Base-by-base conservation (phyloP, 2,888 invertebrate species). In the Sarcophaga carnaria region DNA sequence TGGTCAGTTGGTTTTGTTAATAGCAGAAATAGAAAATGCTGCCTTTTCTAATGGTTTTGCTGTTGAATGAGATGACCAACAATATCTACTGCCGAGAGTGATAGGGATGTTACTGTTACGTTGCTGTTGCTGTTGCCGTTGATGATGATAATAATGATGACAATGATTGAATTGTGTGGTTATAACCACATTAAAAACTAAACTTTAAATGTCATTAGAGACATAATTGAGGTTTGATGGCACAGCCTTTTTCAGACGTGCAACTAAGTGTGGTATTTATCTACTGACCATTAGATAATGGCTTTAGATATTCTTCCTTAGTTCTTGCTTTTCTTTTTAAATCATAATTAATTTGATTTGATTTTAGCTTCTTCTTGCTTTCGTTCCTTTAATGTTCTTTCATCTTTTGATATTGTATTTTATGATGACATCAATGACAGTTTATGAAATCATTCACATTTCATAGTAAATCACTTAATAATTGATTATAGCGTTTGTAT, bases 221-320 rank as follows among this genome's bases (percentile, higher is more conserved):
- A 74, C 60, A 77, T 62, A 78, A 69, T 78, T 67, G 75, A 37
- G 62, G 22, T 54, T 54, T 67, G 27, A 64, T 64, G 70, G 12
- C 1, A 62, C 49, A 45, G 37, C 8, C 37, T 37, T 37, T 37
- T 37, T 54, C 5, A 17, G 54, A 54, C 17, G 54, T 14, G 54
- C 54, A 14, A 17, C 17, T 54, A 54, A 54, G 47, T 72, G 63
- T 76, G 75, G 66, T 83, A 76, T 84, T 81, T 83, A 80, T 76
- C 76, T 79, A 77, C 59, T 87, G 87, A 78, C 75, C 84, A 81
- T 47, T 20, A 79, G 71, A 87, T 82, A 84, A 84, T 84, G 76
- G 81, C 62, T 80, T 76, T 79, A 60, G 72, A 79, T 67, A 76
- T 70, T 80, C 78, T 79, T 54, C 37, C 25, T 67, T 49, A 1